These are phyloP conservation scores for Callopanchax toddi DNA, from an alignment of 2,113 vertebrate species.

Conservation along the genomic window DNA sequence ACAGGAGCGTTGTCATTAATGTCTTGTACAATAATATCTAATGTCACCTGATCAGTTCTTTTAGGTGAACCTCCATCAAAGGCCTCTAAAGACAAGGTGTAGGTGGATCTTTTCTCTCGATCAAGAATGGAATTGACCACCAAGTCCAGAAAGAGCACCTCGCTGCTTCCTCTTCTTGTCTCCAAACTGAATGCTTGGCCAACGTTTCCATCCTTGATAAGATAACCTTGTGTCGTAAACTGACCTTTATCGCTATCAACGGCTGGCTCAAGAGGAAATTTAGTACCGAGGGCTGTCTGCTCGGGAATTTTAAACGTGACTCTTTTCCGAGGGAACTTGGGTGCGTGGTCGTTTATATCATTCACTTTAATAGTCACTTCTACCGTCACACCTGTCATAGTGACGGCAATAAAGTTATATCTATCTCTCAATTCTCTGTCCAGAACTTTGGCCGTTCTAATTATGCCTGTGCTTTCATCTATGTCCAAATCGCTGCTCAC, in stretches of 20 bases:
- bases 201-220: conserved; percentile 88
- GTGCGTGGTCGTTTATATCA: conserved; percentile 95
- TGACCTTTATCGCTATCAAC: conserved; percentile 89
- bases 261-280: conserved; percentile 91
- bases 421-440: conserved; percentile 90
- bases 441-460: conserved; percentile 91
- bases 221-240: conserved; percentile 91
- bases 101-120: conserved; percentile 88
- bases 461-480: conserved; percentile 93
- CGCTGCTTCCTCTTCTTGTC: conserved; percentile 87
- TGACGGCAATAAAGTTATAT: conserved; percentile 97
- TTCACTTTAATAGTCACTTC: conserved; percentile 92
- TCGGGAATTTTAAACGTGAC: conserved; percentile 89
- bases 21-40: conserved; percentile 90
- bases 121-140: conserved; percentile 88
- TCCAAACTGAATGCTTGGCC: conserved; percentile 92
- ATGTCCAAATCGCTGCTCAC: conserved; percentile 91
- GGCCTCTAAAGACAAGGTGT: conserved; percentile 88
- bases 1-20: conserved; percentile 95
- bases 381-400: conserved; percentile 91
- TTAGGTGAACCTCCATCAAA: conserved; percentile 94
- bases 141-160: conserved; percentile 88
- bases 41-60: conserved; percentile 85
- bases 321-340: conserved; percentile 82
- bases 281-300: conserved; percentile 88